Conservation (phyloP, 2,797 vertebrate genomes). For the Nyctalus aviator region DNA sequence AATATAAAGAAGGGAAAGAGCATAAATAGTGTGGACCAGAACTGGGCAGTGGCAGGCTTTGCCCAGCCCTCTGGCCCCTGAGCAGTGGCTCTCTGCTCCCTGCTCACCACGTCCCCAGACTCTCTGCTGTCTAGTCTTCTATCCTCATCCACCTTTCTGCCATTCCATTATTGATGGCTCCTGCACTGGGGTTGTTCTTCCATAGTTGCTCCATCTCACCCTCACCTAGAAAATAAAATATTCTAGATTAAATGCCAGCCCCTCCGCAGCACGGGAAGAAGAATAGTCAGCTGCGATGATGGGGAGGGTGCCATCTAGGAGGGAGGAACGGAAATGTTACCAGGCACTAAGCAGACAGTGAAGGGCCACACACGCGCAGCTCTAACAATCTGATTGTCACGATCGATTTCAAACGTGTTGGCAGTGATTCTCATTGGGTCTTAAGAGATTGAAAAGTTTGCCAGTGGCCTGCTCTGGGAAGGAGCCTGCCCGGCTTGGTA, state of each 20-base stretch:
- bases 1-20: not conserved
- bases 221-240: not conserved
- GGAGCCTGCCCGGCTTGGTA: not conserved
- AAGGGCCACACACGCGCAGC: not conserved
- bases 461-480: not conserved
- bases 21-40: not conserved
- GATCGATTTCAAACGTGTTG: not conserved
- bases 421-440: not conserved
- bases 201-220: not conserved
- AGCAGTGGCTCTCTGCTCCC: not conserved
- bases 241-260: not conserved
- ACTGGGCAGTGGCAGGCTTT: not conserved
- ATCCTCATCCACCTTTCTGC: not conserved
- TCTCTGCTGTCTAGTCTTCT: not conserved
- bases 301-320: not conserved
- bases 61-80: not conserved
- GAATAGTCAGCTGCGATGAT: accelerated
- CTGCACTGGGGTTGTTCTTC: not conserved
- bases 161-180: not conserved
- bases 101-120: not conserved
- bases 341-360: not conserved
- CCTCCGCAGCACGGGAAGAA: not conserved
- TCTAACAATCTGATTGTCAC: not conserved
- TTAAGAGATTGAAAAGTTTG: not conserved
- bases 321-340: not conserved